These are phyloP conservation scores for Patella caerulea DNA, from an alignment of 2,888 invertebrate genomes.

Conservation along the genomic window DNA sequence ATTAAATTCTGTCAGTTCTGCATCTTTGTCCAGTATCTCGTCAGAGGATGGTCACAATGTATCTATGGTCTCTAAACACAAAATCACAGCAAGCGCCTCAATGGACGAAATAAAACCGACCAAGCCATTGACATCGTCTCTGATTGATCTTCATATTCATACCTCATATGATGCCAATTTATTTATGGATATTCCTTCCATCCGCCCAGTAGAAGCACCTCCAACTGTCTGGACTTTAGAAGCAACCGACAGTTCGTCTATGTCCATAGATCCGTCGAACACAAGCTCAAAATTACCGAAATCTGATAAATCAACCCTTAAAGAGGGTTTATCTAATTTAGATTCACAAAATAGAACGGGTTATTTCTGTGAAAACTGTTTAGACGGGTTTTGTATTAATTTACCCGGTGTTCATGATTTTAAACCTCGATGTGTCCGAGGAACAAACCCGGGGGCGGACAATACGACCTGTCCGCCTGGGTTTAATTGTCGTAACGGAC, in stretches of 20 bases:
- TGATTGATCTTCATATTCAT: neutral
- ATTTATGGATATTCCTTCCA: neutral
- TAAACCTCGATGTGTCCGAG: neutral
- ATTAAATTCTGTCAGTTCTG: no score
- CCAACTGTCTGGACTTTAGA: neutral
- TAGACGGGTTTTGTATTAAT: neutral
- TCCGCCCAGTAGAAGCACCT: neutral
- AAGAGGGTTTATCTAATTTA: neutral
- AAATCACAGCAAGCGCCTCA: neutral
- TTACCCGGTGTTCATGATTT: neutral
- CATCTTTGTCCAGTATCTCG: neutral
- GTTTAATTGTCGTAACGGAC: slow-evolving; percentile 22
- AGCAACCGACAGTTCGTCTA: neutral
- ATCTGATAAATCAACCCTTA: neutral
- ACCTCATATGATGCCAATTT: neutral
- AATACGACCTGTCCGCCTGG: neutral
- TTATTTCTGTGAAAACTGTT: neutral
- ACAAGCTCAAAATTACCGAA: no score
- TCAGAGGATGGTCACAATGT: neutral
- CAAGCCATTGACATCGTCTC: neutral
- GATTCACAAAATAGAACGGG: neutral
- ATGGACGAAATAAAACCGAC: neutral
- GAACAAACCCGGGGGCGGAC: neutral
- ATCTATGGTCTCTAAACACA: neutral
- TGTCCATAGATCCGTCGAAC: neutral